Percentiles rank a stretch among this genome's conserved stretches.
Evolutionary conservation across 2,797 vertebrate species (phyloP).

Genomic region (Sylvia borin): DNA sequence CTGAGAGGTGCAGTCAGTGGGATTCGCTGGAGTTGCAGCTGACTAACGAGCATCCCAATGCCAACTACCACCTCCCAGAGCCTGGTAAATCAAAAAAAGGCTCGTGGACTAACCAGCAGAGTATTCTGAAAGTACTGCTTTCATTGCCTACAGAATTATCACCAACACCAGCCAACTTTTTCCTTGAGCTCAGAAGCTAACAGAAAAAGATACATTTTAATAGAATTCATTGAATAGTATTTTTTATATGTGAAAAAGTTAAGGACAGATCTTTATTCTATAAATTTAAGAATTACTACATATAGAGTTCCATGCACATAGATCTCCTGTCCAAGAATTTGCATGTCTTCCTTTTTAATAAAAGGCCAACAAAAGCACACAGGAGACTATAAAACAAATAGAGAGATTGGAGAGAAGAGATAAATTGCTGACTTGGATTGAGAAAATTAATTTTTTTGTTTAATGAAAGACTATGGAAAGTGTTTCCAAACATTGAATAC

Average conservation of each 20-base stretch:
- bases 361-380: neutral
- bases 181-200: neutral
- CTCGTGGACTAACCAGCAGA: neutral
- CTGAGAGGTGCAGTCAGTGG: accelerated
- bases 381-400: neutral
- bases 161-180: neutral
- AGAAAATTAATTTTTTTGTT: neutral
- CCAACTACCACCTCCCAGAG: neutral
- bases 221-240: neutral
- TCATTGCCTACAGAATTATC: neutral
- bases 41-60: neutral
- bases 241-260: neutral
- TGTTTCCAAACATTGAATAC: neutral
- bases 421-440: neutral
- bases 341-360: neutral
- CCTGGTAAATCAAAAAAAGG: neutral
- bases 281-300: neutral
- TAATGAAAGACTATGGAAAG: neutral
- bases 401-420: neutral
- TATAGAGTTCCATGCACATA: neutral
- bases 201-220: neutral
- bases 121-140: neutral
- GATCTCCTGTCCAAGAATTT: neutral
- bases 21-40: neutral
- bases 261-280: neutral